Conservation (phyloP, 2,113 vertebrate species). For the Engraulis encrasicolus region DNA sequence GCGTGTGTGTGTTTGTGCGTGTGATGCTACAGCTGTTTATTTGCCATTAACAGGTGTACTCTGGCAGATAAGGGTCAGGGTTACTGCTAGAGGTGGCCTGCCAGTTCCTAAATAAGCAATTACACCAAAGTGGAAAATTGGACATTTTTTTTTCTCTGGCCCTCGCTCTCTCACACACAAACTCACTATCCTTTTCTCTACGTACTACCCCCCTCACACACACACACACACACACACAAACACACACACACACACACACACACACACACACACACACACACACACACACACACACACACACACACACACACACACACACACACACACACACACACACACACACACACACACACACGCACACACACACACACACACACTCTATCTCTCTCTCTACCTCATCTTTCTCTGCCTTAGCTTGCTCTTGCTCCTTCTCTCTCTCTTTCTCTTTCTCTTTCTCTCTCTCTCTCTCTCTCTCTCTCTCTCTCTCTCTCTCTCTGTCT, state of each 20-base stretch:
- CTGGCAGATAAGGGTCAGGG: conserved; percentile 62
- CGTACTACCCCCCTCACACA: too few species aligned
- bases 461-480: background rate
- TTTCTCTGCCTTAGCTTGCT: too few species aligned
- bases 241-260: too few species aligned
- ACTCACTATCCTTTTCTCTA: background rate
- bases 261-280: too few species aligned
- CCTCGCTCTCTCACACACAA: background rate
- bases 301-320: too few species aligned
- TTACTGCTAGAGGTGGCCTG: conserved; percentile 56
- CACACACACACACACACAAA: too few species aligned
- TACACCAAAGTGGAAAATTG: conserved; percentile 39
- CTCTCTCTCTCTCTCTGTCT: background rate
- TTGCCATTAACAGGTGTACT: conserved; percentile 64
- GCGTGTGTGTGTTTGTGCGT: too few species aligned
- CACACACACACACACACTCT: too few species aligned
- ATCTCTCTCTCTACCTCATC: too few species aligned
- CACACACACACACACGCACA: too few species aligned
- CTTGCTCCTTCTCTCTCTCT: background rate
- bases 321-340: too few species aligned
- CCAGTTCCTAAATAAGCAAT: conserved; percentile 53
- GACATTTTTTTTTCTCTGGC: conserved; percentile 3
- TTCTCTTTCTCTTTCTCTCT: background rate
- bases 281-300: too few species aligned
- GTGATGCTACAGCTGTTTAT: conserved; percentile 63